These are phyloP conservation scores for Acrobasis suavella DNA, from an alignment of 2,888 invertebrate genomes.

Conservation along the genomic window DNA sequence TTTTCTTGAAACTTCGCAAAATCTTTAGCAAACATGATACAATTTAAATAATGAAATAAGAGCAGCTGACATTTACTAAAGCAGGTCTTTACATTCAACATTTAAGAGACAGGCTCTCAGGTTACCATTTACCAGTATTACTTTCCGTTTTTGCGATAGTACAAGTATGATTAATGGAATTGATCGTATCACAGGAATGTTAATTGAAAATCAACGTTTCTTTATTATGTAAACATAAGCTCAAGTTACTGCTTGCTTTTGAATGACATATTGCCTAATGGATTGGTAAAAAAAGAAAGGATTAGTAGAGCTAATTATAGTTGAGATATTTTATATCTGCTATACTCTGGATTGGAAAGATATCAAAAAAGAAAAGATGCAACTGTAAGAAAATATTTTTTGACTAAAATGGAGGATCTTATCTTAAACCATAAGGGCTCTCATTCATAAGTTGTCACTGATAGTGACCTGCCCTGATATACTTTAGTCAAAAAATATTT, in stretches of 20 bases:
- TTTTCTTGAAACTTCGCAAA: neutral
- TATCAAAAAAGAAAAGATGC: too few species aligned
- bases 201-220: conserved; percentile 51
- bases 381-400: too few species aligned
- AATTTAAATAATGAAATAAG: conserved; percentile 1
- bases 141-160: conserved; percentile 56
- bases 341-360: too few species aligned
- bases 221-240: conserved; percentile 27
- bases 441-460: too few species aligned
- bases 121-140: conserved; percentile 40
- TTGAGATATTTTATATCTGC: too few species aligned
- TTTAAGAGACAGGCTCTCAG: conserved; percentile 45
- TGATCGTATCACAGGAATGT: conserved; percentile 53
- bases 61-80: conserved; percentile 32
- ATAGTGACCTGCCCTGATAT: too few species aligned
- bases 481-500: too few species aligned
- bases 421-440: too few species aligned
- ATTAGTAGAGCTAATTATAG: too few species aligned
- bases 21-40: neutral
- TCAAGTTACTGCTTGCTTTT: conserved; percentile 25
- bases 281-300: neutral
- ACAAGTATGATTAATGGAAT: conserved; percentile 56
- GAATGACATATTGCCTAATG: neutral
- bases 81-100: conserved; percentile 26
- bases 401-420: too few species aligned